Evolutionary conservation across 2,888 invertebrate genomes (phyloP).

Genomic region (Oeneis ivallda): DNA sequence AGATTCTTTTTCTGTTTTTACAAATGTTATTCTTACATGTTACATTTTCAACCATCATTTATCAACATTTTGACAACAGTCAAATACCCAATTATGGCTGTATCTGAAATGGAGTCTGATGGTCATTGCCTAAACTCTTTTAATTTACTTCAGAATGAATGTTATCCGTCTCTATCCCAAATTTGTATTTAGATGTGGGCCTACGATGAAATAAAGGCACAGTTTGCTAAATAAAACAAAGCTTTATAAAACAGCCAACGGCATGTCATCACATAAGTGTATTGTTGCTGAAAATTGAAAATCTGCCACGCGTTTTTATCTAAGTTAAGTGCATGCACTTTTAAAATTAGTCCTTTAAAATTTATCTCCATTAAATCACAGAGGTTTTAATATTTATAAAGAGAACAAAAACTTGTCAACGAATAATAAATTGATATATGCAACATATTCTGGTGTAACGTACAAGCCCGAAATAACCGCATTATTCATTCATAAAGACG

Average conservation of each 20-base stretch:
- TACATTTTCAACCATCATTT: no score
- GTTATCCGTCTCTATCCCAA: no score
- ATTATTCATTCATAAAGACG: conserved; percentile 49
- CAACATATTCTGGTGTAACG: conserved; percentile 40
- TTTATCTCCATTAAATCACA: conserved; percentile 27
- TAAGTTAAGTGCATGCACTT: conserved; percentile 7
- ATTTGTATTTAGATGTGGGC: not conserved
- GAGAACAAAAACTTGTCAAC: conserved; percentile 30
- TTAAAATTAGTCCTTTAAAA: conserved; percentile 28
- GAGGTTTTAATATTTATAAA: conserved; percentile 33
- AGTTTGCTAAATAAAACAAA: not conserved
- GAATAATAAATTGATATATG: conserved; percentile 40
- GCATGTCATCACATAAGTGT: not conserved
- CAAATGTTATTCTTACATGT: no score
- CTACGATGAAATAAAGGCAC: not conserved
- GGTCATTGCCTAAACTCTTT: no score
- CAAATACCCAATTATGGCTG: no score
- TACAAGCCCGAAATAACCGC: conserved; percentile 47
- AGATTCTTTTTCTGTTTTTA: no score
- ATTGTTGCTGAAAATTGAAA: not conserved
- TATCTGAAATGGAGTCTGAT: no score
- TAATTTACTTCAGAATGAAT: no score
- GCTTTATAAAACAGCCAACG: not conserved
- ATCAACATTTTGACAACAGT: no score
- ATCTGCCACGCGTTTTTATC: not conserved